A percentile compares a stretch with the other conserved stretches of the same genome.
Evolutionary conservation across 2,797 vertebrate species (phyloP).

Genomic region (Falco rusticolus): DNA sequence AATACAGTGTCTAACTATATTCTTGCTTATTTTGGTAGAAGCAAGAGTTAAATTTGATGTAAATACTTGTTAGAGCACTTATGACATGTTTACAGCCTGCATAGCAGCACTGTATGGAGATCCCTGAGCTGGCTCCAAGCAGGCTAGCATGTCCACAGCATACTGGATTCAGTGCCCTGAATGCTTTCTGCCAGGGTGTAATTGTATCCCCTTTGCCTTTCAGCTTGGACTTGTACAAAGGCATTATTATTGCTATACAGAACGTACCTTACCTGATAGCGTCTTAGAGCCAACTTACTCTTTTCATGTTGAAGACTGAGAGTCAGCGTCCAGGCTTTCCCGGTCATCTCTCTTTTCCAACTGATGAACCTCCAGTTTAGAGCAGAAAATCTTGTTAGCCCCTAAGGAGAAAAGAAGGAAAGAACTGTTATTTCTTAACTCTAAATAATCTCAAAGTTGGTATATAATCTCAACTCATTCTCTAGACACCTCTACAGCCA

Average conservation of each 20-base stretch:
- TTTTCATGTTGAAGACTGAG: not conserved
- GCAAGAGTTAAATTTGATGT: not conserved
- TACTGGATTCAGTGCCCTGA: not conserved
- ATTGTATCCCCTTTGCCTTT: constrained; percentile 25
- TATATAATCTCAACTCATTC: not conserved
- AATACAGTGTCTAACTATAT: not conserved
- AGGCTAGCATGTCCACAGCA: not conserved
- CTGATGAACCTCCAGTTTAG: not conserved
- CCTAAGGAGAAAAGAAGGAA: not conserved
- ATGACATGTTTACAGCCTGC: not conserved
- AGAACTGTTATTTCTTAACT: not conserved
- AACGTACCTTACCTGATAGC: constrained; percentile 16
- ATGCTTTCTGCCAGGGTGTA: constrained; percentile 43
- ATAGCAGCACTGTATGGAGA: not conserved
- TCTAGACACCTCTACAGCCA: not conserved
- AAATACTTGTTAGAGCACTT: not conserved
- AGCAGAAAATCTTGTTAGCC: not conserved
- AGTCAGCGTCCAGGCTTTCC: not conserved
- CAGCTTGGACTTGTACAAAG: constrained; percentile 44
- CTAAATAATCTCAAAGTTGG: not conserved
- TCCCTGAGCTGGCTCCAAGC: constrained; percentile 50
- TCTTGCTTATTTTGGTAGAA: not conserved
- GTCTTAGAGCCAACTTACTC: not conserved
- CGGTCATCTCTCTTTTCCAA: not conserved
- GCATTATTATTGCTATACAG: constrained; percentile 54